These are phyloP conservation scores for Odontocerum albicorne DNA, from an alignment of 2,888 invertebrate genomes.

Conservation along the genomic window DNA sequence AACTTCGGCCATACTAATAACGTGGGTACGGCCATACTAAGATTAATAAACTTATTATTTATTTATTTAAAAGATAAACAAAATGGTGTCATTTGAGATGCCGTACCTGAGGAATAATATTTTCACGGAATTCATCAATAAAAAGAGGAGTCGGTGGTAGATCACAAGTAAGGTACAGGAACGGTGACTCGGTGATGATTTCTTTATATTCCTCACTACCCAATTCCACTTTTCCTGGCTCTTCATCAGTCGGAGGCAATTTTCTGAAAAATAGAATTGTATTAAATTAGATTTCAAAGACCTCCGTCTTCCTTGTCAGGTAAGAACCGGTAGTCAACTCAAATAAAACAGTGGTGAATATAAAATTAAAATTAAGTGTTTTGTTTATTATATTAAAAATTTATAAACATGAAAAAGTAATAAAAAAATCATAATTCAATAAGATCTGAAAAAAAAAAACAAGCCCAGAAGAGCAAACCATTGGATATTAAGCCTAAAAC, in stretches of 20 bases:
- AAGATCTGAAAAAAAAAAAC: too few species aligned
- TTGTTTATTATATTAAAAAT: too few species aligned
- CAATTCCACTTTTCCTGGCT: constrained; percentile 83
- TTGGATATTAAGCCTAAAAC: too few species aligned
- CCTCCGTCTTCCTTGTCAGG: too few species aligned
- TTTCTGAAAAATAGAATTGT: constrained; percentile 66
- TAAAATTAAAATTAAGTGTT: too few species aligned
- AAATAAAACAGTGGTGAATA: too few species aligned
- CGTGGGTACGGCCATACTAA: background rate
- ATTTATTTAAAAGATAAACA: background rate
- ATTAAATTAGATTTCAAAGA: background rate
- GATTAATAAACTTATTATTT: background rate
- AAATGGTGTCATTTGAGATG: background rate
- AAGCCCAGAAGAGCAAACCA: too few species aligned
- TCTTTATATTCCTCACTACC: constrained; percentile 88
- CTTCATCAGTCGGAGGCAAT: constrained; percentile 89
- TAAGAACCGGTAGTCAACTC: too few species aligned
- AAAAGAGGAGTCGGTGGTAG: constrained; percentile 96
- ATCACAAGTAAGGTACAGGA: constrained; percentile 96
- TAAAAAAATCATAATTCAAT: too few species aligned
- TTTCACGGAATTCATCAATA: constrained; percentile 96
- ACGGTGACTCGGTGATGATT: constrained; percentile 86
- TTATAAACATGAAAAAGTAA: background rate
- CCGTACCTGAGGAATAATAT: constrained; percentile 94
- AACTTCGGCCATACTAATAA: too few species aligned